Evolutionary conservation across 2,113 vertebrate genomes (phyloP).

Genomic region (Poeciliopsis turrubarensis): DNA sequence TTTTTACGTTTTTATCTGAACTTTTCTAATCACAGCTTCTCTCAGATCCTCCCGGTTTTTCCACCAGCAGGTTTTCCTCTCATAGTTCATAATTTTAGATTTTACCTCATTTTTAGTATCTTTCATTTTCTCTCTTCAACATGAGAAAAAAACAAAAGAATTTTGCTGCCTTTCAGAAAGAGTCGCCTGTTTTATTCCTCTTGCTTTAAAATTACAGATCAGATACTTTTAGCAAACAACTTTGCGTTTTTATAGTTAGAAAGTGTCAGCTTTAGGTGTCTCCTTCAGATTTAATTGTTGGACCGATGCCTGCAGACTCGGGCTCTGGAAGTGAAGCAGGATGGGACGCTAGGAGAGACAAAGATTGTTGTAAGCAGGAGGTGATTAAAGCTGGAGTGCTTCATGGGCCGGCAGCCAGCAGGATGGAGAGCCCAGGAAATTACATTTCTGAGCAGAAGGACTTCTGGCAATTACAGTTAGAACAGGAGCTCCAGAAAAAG

Average conservation of each 20-base stretch:
- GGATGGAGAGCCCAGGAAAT: slow-evolving; percentile 1
- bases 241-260: not conserved
- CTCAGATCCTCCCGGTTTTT: no score
- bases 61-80: no score
- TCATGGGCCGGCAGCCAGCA: not conserved
- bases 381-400: slow-evolving; percentile 12
- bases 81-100: no score
- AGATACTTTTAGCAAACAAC: not conserved
- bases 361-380: slow-evolving; percentile 1
- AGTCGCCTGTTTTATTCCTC: not conserved
- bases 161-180: not conserved
- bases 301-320: not conserved
- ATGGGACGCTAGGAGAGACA: not conserved
- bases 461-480: not conserved
- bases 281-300: not conserved
- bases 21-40: no score
- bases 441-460: not conserved
- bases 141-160: no score
- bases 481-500: not conserved
- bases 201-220: not conserved
- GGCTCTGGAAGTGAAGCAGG: not conserved
- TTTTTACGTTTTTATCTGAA: no score
- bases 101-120: no score
- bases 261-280: not conserved
- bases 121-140: no score